Evolutionary conservation across 2,113 vertebrate genomes (phyloP), one percentile per base, ranked within the genome.

Genomic region (Hydropotes inermis): DNA sequence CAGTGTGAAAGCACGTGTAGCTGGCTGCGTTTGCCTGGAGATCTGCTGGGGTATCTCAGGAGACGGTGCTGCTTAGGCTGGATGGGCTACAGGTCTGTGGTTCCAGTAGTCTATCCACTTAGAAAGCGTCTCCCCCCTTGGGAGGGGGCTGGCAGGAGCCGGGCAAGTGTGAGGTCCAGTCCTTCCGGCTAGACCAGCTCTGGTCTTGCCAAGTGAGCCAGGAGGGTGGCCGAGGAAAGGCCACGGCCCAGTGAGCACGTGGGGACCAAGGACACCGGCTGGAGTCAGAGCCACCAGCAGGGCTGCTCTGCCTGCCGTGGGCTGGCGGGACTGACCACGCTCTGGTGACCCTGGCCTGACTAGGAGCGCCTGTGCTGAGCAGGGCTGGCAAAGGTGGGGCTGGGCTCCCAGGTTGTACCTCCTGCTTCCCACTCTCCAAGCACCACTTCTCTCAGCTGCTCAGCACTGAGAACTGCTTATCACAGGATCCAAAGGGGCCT

Each of bases 241-340:
- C 13, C 87, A 76, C 30, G 21, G 54, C n/a, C 33, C 19, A 2
- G 10, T 28, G 76, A 78, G 55, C 76, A 57, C 28, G 0, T 1
- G 16, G 55, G 47, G n/a, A 19, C 13, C 2, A 2, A n/a, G 54
- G 81, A 39, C 23, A n/a, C 14, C 54, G 47, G 3, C 45, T 1
- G 3, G 33, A 50, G 55, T 57, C 57, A 30, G 45, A 25, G 13
- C 60, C 1, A 0, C 45, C 19, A 13, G 45, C 33, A 28, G 52
- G 58, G 50, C 33, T 55, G 33, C 10, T 19, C 47, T 43, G n/a
- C 43, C 33, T 67, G 30, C 79, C 0, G 5, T 1, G 8, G 45
- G 28, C 30, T 30, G 52, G 45, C 0, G 0, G 60, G 33, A 11
- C 36, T 4, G 74, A 33, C 25, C 4, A 7, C 0, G 0, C 2